Evolutionary conservation across 1,140 invertebrate species (phyloP).

Genomic region (Drosophila grimshawi): DNA sequence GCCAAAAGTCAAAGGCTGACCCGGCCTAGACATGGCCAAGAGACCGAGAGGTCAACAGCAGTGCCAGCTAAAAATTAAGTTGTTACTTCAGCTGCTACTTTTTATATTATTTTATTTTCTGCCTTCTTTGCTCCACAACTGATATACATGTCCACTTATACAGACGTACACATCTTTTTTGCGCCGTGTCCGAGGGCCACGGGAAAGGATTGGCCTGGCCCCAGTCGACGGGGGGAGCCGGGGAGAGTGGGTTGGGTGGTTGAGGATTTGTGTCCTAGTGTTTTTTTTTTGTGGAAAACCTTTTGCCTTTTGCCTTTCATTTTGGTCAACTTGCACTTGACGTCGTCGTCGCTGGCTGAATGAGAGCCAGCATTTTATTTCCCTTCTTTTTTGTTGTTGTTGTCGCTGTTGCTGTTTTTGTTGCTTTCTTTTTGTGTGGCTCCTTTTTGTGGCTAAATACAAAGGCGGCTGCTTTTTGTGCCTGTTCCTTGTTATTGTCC

Average conservation of each 20-base stretch:
- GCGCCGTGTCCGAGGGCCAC: conserved; percentile 8
- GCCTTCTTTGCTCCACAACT: no score
- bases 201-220: conserved; percentile 16
- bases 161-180: conserved; percentile 44
- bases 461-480: conserved; percentile 78
- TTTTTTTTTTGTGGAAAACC: conserved; percentile 32
- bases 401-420: conserved; percentile 3
- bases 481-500: conserved; percentile 35
- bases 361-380: conserved; percentile 15
- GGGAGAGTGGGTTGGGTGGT: no score
- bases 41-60: conserved; percentile 50
- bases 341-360: conserved; percentile 33
- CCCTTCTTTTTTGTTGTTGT: conserved; percentile 6
- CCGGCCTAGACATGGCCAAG: conserved; percentile 17
- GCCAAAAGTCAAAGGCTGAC: conserved; percentile 6
- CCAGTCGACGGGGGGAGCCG: no score
- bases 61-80: conserved; percentile 68
- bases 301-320: conserved; percentile 68
- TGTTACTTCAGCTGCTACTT: conserved; percentile 62
- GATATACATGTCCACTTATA: conserved; percentile 38
- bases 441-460: conserved; percentile 74
- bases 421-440: conserved; percentile 31
- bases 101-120: conserved; percentile 4
- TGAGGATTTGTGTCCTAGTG: conserved; percentile 26
- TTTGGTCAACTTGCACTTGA: conserved; percentile 79